Percentiles rank a stretch among this genome's conserved stretches.
phyloP scores from a whole-genome alignment of 1,140 invertebrate genomes.

The Diorhabda carinulata region DNA sequence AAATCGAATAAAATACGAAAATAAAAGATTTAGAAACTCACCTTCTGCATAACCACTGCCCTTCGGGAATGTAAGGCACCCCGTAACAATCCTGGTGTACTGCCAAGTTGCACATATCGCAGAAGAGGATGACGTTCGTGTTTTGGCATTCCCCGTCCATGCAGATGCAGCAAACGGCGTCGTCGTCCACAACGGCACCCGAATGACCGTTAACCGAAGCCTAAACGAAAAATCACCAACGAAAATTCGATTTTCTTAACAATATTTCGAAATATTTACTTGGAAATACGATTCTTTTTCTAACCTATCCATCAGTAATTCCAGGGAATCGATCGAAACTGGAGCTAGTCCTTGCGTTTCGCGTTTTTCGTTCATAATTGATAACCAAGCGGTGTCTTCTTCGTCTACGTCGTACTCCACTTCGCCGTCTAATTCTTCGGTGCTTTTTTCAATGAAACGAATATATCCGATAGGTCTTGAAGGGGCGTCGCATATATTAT shows the following conservation, averaged over 20 bases:
- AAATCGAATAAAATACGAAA: background rate
- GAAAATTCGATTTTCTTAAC: too few species aligned
- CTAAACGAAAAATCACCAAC: constrained; percentile 21
- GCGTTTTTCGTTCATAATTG: constrained; percentile 80
- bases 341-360: constrained; percentile 61
- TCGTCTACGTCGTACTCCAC: constrained; percentile 98
- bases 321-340: constrained; percentile 84
- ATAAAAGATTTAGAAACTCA: constrained; percentile 7
- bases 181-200: constrained; percentile 82
- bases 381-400: constrained; percentile 91
- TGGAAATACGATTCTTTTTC: constrained; percentile 98
- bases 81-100: constrained; percentile 99
- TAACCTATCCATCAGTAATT: constrained; percentile 91
- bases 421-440: constrained; percentile 89
- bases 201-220: constrained; percentile 57
- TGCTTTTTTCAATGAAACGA: constrained; percentile 90
- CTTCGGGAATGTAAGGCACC: constrained; percentile 98
- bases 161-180: constrained; percentile 96
- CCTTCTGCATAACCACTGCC: constrained; percentile 93
- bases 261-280: constrained; percentile 42
- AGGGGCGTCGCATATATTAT: constrained; percentile 75
- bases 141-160: constrained; percentile 96
- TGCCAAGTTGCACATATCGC: constrained; percentile 99
- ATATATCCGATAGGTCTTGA: constrained; percentile 76
- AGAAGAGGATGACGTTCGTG: constrained; percentile 91